Conservation (phyloP, 2,888 invertebrate species). For the Drosophila quinaria region DNA sequence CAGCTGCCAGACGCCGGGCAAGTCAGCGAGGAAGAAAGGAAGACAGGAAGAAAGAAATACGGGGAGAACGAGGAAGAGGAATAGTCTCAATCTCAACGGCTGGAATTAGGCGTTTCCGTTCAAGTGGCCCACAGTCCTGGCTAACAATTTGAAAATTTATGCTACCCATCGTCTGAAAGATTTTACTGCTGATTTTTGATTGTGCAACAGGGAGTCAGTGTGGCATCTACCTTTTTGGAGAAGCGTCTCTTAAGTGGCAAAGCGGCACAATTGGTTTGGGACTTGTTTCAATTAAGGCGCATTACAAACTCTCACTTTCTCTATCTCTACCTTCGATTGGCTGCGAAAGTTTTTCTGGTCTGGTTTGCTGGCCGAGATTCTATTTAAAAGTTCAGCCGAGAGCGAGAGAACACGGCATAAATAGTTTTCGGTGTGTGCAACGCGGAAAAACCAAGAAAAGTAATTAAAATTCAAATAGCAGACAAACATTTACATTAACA, state of each 20-base stretch:
- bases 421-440: slow-evolving; percentile 66
- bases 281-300: slow-evolving; percentile 84
- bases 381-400: slow-evolving; percentile 72
- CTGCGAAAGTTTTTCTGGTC: slow-evolving; percentile 76
- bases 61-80: neutral
- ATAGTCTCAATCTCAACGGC: slow-evolving; percentile 71
- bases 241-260: slow-evolving; percentile 65
- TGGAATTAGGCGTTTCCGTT: slow-evolving; percentile 82
- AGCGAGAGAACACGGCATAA: slow-evolving; percentile 39
- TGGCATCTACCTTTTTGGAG: slow-evolving; percentile 56
- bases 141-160: slow-evolving; percentile 79
- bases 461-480: slow-evolving; percentile 82
- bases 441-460: slow-evolving; percentile 71
- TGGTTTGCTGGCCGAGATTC: slow-evolving; percentile 71
- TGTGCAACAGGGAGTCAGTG: slow-evolving; percentile 78
- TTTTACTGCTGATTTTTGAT: slow-evolving; percentile 74
- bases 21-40: neutral
- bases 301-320: slow-evolving; percentile 77
- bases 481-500: slow-evolving; percentile 82
- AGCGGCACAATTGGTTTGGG: slow-evolving; percentile 79
- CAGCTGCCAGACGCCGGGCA: slow-evolving; percentile 72
- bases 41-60: neutral
- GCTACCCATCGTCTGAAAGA: slow-evolving; percentile 57
- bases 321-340: slow-evolving; percentile 69
- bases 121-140: slow-evolving; percentile 42